A percentile compares a stretch with the other conserved stretches of the same genome.
Evolutionary conservation across 1,140 invertebrate genomes (phyloP).

Genomic region (Drosophila serrata): DNA sequence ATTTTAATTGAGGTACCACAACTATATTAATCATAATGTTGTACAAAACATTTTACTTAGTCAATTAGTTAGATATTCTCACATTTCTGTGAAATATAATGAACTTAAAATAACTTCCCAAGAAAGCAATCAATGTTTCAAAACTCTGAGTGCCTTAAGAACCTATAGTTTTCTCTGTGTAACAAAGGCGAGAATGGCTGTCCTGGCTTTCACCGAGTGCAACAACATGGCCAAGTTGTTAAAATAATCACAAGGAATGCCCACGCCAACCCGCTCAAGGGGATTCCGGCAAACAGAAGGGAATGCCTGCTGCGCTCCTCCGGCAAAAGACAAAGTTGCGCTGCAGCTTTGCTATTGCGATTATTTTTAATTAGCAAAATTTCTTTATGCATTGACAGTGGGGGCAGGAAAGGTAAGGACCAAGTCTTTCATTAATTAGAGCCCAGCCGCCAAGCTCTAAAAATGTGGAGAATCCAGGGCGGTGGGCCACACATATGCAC

Average conservation of each 20-base stretch:
- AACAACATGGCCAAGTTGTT: conserved; percentile 72
- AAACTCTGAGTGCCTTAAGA: background rate
- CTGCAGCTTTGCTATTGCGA: conserved; percentile 43
- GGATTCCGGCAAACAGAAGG: conserved; percentile 21
- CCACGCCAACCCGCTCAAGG: conserved; percentile 37
- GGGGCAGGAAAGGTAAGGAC: conserved; percentile 38
- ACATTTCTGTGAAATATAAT: no score
- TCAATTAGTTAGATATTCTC: no score
- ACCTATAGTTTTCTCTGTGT: conserved; percentile 2
- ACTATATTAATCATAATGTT: background rate
- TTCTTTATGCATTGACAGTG: conserved; percentile 74
- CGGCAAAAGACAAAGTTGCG: conserved; percentile 42
- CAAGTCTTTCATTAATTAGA: conserved; percentile 79
- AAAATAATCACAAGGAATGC: conserved; percentile 76
- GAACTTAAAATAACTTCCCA: background rate
- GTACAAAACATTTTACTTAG: no score
- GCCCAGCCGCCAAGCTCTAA: conserved; percentile 41
- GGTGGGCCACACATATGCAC: conserved; percentile 27
- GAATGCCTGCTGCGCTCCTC: conserved; percentile 24
- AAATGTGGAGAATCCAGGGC: background rate
- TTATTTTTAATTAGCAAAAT: conserved; percentile 80
- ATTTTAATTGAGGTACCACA: background rate
- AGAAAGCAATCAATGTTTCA: background rate
- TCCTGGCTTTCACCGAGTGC: conserved; percentile 22
- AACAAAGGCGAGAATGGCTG: conserved; percentile 14